phyloP scores from a whole-genome alignment of 1,140 invertebrate genomes.

The Trachymyrmex septentrionalis region DNA sequence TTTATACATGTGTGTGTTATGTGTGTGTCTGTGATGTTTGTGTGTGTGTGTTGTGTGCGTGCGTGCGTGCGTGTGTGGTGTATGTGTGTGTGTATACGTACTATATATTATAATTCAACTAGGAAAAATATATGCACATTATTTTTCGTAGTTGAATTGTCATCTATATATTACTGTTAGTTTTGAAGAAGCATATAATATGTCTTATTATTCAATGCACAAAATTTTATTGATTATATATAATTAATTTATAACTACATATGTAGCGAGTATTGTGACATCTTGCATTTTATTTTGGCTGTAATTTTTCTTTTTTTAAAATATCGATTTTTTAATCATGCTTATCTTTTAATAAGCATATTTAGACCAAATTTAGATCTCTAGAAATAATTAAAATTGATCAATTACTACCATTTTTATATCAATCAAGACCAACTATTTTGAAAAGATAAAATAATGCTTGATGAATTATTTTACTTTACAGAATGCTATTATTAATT shows the following conservation, averaged over 20 bases:
- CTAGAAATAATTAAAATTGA: constrained; percentile 20
- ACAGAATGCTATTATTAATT: background rate
- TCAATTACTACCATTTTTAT: background rate
- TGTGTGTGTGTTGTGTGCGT: no score
- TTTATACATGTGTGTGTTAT: background rate
- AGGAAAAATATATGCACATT: background rate
- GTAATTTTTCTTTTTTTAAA: background rate
- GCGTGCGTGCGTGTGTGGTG: no score
- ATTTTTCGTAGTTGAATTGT: constrained; percentile 39
- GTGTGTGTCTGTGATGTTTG: no score
- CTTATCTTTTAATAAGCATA: background rate
- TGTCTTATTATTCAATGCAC: constrained; percentile 1
- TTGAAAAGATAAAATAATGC: background rate
- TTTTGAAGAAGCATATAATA: constrained; percentile 8
- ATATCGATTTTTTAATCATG: background rate
- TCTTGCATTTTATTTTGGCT: background rate
- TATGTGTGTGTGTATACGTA: no score
- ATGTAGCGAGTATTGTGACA: background rate
- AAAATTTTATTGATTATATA: constrained; percentile 4
- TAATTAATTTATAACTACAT: constrained; percentile 19
- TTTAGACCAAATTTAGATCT: background rate
- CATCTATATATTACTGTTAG: constrained; percentile 20
- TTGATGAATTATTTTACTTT: background rate
- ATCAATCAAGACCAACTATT: background rate
- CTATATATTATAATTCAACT: background rate